These are phyloP conservation scores for Cenopis cana DNA, from an alignment of 2,888 invertebrate species.

Conservation along the genomic window DNA sequence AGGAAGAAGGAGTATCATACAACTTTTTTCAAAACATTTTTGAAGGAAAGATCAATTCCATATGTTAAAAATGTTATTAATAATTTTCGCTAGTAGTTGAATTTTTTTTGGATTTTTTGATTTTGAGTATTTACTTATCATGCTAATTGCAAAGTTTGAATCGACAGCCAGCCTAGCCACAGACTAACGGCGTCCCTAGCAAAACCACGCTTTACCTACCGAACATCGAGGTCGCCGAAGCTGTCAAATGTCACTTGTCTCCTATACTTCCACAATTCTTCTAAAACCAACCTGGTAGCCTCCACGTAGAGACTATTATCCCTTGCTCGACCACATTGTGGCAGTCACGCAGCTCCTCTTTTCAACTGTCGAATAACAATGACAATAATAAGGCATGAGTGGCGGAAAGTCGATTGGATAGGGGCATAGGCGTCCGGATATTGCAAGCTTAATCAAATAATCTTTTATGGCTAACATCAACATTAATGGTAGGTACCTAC, in stretches of 20 bases:
- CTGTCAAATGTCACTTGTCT: constrained; percentile 16
- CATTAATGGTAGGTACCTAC: no score
- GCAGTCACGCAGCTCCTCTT: not conserved
- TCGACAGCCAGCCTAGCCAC: not conserved
- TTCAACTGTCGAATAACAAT: constrained; percentile 21
- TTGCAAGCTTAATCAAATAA: constrained; percentile 2
- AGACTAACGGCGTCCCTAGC: not conserved
- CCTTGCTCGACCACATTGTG: not conserved
- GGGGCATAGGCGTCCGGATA: not conserved
- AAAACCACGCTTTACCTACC: not conserved
- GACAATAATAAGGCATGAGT: constrained; percentile 17
- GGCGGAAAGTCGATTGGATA: constrained; percentile 6
- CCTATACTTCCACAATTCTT: not conserved
- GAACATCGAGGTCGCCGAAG: not conserved
- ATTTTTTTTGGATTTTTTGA: no score
- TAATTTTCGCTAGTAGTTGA: no score
- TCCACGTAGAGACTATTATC: not conserved
- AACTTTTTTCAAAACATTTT: no score
- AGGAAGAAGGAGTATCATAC: no score
- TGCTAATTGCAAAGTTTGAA: not conserved
- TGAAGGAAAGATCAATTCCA: no score
- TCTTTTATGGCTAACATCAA: no score
- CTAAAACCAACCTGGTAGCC: not conserved
- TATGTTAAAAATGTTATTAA: no score
- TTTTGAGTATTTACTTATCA: no score